A percentile compares a stretch with the other conserved stretches of the same genome.
phyloP scores from a whole-genome alignment of 2,797 vertebrate species.

The Melanotaenia trifasciata region DNA sequence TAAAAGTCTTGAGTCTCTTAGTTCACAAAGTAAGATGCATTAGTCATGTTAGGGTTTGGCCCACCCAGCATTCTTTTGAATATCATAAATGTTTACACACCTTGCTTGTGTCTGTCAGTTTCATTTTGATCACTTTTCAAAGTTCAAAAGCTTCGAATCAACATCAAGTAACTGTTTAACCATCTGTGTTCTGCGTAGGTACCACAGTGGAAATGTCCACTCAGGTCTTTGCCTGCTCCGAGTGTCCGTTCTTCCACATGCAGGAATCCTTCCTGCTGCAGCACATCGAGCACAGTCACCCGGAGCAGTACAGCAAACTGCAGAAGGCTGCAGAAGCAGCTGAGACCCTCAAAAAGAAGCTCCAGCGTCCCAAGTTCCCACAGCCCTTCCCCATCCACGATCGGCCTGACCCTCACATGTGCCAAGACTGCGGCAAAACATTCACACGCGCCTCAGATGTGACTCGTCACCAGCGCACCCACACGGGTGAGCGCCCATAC shows the following conservation, averaged over 20 bases:
- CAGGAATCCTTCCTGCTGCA: constrained; percentile 72
- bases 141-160: background rate
- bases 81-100: background rate
- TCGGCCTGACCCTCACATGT: constrained; percentile 58
- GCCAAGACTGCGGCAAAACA: constrained; percentile 66
- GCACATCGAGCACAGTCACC: constrained; percentile 70
- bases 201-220: constrained; percentile 71
- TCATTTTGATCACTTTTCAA: background rate
- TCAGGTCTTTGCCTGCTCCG: constrained; percentile 72
- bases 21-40: constrained; percentile 51
- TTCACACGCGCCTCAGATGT: constrained; percentile 69
- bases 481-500: constrained; percentile 69
- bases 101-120: background rate
- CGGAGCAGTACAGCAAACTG: constrained; percentile 56
- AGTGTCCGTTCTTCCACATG: constrained; percentile 76
- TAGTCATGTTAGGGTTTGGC: background rate
- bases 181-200: constrained; percentile 42
- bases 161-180: background rate
- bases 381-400: constrained; percentile 73
- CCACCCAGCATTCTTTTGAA: background rate
- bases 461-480: constrained; percentile 70
- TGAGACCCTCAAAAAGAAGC: constrained; percentile 34
- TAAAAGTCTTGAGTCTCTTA: constrained; percentile 56
- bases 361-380: constrained; percentile 48
- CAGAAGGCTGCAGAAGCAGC: constrained; percentile 32